phyloP scores from a whole-genome alignment of 2,888 invertebrate genomes.

The Cremastinae sp. region DNA sequence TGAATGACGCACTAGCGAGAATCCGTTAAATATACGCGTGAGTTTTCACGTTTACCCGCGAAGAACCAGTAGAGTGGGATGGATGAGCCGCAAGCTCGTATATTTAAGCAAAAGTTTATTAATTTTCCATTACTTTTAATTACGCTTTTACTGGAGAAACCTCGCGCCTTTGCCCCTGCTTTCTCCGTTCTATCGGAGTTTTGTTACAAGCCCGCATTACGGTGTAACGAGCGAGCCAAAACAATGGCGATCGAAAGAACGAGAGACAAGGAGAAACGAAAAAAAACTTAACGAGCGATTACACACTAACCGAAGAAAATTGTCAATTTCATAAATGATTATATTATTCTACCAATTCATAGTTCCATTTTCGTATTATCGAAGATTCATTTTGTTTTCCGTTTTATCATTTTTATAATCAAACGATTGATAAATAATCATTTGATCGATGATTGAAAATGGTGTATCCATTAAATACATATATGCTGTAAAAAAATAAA shows the following conservation, averaged over 20 bases:
- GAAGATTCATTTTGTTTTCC: background rate
- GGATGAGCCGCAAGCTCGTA: slow-evolving; percentile 42
- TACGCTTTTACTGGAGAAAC: slow-evolving; percentile 31
- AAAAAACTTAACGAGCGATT: slow-evolving; percentile 34
- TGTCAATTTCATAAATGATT: slow-evolving; percentile 34
- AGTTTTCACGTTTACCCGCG: background rate
- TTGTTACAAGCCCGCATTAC: slow-evolving; percentile 37
- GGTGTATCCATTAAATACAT: no score
- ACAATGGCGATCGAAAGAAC: slow-evolving; percentile 21
- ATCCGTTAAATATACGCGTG: background rate
- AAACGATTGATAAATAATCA: no score
- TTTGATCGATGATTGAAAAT: no score
- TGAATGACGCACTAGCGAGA: slow-evolving; percentile 10
- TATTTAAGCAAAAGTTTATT: slow-evolving; percentile 45
- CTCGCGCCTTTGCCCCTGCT: background rate
- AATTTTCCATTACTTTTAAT: slow-evolving; percentile 58
- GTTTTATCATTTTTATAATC: background rate
- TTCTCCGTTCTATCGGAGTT: slow-evolving; percentile 26
- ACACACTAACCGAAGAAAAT: slow-evolving; percentile 32
- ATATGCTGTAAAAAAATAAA: no score
- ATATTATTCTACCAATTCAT: slow-evolving; percentile 32
- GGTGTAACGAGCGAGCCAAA: slow-evolving; percentile 28
- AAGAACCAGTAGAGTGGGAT: slow-evolving; percentile 39
- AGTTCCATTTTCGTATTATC: slow-evolving; percentile 5
- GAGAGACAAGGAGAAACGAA: no score